These are phyloP conservation scores for Rhizoglyphus robini DNA, from an alignment of 1,140 invertebrate genomes.

Conservation along the genomic window DNA sequence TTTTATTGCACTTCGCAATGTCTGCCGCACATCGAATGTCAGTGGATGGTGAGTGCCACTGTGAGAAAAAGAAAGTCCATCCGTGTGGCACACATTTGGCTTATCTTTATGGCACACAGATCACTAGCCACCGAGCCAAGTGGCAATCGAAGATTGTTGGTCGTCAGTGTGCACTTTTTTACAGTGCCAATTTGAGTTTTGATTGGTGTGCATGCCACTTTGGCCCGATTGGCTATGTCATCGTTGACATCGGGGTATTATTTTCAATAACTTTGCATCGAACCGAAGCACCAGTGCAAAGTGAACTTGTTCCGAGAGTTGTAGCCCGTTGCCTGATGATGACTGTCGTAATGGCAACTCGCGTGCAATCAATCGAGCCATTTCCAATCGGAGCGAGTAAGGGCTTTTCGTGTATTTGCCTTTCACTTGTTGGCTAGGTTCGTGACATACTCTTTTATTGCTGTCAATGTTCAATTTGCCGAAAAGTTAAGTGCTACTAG, in stretches of 20 bases:
- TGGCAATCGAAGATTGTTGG: too few species aligned
- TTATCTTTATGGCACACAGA: background rate
- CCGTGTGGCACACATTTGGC: too few species aligned
- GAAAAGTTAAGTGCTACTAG: slow-evolving; percentile 9
- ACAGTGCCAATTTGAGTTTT: background rate
- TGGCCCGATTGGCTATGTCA: background rate
- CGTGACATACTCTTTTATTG: background rate
- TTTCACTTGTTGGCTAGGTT: background rate
- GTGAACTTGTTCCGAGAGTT: background rate
- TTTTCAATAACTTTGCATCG: background rate
- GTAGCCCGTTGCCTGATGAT: background rate
- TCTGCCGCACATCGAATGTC: too few species aligned
- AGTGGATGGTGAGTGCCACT: too few species aligned
- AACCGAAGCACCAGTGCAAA: background rate
- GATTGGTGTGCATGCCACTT: background rate
- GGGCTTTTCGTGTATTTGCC: background rate
- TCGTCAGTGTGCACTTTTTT: background rate
- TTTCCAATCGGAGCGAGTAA: background rate
- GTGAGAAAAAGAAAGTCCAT: too few species aligned
- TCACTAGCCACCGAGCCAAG: background rate
- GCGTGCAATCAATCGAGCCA: background rate
- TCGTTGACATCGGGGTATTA: background rate
- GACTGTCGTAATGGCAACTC: background rate
- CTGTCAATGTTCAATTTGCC: slow-evolving; percentile 15
- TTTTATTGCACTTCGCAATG: too few species aligned